Evolutionary conservation across 2,888 invertebrate genomes (phyloP).

Genomic region (Harpagoxenus sublaevis): DNA sequence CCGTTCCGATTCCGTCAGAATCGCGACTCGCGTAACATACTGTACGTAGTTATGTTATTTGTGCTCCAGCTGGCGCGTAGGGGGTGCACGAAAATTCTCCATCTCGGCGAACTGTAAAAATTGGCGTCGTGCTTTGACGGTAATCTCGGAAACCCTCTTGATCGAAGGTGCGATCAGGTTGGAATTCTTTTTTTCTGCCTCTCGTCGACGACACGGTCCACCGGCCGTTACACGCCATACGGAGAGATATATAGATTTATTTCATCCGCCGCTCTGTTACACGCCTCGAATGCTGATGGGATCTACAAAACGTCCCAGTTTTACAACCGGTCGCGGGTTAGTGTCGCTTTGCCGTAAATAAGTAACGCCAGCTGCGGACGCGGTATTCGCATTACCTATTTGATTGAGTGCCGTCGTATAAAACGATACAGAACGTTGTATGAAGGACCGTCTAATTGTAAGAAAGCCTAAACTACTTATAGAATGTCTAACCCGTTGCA

Average conservation of each 20-base stretch:
- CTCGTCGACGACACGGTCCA: neutral
- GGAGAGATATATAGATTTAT: constrained; percentile 42
- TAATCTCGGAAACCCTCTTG: constrained; percentile 4
- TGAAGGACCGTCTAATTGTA: neutral
- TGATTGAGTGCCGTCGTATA: neutral
- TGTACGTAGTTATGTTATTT: constrained; percentile 52
- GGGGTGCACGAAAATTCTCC: constrained; percentile 32
- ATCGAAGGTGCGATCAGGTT: constrained; percentile 34
- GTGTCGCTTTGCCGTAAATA: constrained; percentile 41
- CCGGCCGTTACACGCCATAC: constrained; percentile 9
- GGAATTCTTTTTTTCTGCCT: neutral
- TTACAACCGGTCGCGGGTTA: constrained; percentile 16
- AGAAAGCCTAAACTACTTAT: neutral
- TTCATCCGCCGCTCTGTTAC: constrained; percentile 26
- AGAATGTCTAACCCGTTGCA: neutral
- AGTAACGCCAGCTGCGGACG: constrained; percentile 12
- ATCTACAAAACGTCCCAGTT: constrained; percentile 21
- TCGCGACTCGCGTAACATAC: constrained; percentile 35
- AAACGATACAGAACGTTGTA: neutral
- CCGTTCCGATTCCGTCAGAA: constrained; percentile 28
- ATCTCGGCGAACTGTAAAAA: constrained; percentile 43
- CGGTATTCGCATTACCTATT: neutral
- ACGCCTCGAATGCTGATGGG: constrained; percentile 38
- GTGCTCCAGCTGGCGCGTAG: constrained; percentile 38
- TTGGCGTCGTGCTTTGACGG: constrained; percentile 18